Percentiles rank a stretch among this genome's conserved stretches.
Conservation (phyloP, 2,113 vertebrate species). For the Larimichthys crocea region DNA sequence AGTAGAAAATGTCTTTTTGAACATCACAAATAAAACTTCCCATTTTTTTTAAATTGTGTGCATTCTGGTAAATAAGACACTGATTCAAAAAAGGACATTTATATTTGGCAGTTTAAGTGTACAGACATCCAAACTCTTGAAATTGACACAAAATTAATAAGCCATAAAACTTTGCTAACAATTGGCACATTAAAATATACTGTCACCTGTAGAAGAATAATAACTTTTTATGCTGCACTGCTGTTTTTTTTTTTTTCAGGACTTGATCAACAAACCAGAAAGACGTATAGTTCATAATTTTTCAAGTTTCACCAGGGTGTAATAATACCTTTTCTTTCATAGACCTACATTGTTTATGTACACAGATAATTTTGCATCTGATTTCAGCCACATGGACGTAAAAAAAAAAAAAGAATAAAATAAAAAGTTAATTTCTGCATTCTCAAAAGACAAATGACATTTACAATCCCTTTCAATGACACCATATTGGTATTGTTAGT, state of each 20-base stretch:
- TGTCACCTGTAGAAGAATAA: constrained; percentile 54
- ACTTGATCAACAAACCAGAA: constrained; percentile 58
- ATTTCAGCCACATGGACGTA: constrained; percentile 68
- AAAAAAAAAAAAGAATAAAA: constrained; percentile 66
- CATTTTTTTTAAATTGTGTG: constrained; percentile 52
- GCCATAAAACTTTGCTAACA: constrained; percentile 36
- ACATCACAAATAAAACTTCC: constrained; percentile 79
- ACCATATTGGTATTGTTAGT: constrained; percentile 54
- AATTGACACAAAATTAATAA: constrained; percentile 54
- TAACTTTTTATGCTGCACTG: constrained; percentile 41
- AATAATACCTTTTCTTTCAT: constrained; percentile 62
- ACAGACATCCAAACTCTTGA: constrained; percentile 66
- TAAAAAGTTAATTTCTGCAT: constrained; percentile 51
- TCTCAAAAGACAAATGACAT: constrained; percentile 66
- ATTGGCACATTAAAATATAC: constrained; percentile 51
- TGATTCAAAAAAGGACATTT: constrained; percentile 60
- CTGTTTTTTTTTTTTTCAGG: constrained; percentile 47
- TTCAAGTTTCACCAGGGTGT: constrained; percentile 82
- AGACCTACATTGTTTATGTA: constrained; percentile 66
- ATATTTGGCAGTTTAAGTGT: constrained; percentile 70
- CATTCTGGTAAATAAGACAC: constrained; percentile 41
- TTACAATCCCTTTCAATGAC: constrained; percentile 80
- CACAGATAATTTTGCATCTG: constrained; percentile 61
- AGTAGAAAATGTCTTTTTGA: constrained; percentile 78
- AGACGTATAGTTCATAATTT: constrained; percentile 50